phyloP scores from a whole-genome alignment of 2,888 invertebrate genomes.

The Rotaria socialis region DNA sequence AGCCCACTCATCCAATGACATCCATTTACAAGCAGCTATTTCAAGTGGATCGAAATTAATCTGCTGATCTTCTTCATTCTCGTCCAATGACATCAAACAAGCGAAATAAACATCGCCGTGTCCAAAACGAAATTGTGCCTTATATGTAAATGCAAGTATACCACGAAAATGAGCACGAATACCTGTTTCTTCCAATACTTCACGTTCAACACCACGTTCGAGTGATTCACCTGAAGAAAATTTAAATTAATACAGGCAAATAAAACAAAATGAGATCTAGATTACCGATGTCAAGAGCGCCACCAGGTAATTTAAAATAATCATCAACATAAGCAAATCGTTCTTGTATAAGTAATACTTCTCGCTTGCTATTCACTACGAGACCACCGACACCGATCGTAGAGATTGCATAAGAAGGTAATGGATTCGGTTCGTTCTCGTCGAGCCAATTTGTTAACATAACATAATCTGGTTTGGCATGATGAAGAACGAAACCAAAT shows the following conservation, averaged over 20 bases:
- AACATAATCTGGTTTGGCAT: slow-evolving; percentile 53
- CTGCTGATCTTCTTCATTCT: background rate
- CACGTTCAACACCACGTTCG: slow-evolving; percentile 51
- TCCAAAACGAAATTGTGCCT: background rate
- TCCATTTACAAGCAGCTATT: background rate
- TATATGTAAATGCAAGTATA: background rate
- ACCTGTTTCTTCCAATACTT: slow-evolving; percentile 57
- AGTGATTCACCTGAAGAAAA: slow-evolving; percentile 38
- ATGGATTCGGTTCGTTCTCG: slow-evolving; percentile 48
- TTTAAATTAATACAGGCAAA: background rate
- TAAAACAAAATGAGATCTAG: slow-evolving; percentile 44
- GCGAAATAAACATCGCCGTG: background rate
- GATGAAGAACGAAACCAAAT: slow-evolving; percentile 54
- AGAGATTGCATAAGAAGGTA: slow-evolving; percentile 55
- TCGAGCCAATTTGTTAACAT: slow-evolving; percentile 53
- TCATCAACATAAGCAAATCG: slow-evolving; percentile 49
- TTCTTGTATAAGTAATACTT: slow-evolving; percentile 52
- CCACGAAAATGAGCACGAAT: slow-evolving; percentile 47
- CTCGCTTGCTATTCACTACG: background rate
- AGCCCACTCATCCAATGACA: background rate
- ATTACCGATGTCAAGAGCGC: slow-evolving; percentile 55
- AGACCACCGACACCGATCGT: slow-evolving; percentile 57
- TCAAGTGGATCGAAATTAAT: background rate
- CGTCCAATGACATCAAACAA: background rate
- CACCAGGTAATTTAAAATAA: slow-evolving; percentile 57